Base-by-base conservation (phyloP, 1,140 invertebrate genomes). In the Galleria mellonella region DNA sequence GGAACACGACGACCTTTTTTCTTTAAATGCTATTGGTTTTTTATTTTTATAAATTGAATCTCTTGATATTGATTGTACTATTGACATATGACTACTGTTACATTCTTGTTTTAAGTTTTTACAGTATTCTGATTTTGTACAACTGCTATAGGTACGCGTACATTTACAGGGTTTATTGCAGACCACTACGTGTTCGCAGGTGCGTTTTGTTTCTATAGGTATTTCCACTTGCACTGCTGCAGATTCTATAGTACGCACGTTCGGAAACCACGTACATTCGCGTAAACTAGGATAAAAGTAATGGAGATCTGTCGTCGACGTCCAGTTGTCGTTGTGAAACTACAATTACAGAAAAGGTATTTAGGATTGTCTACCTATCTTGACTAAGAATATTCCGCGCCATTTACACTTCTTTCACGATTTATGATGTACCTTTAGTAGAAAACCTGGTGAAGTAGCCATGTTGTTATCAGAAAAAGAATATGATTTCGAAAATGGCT, bases 281-380 rank as follows among this genome's bases (percentile, higher is more conserved):
- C 64, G 58, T 29, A 71, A 37, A 12, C 27, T 52, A 3, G 76
- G 76, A 41, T 59, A 73, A 53, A 86, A 86, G 39, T 75, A 83
- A 39, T 62, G 54, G 8, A 86, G 56, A 51, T 86, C 83, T 7
- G 77, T 77, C n/a, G 81, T 83, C 2, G 83, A 86, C 6, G 81
- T 76, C 12, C 61, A 54, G 12, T 37, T 45, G 43, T 86, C 78
- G 29, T 72, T 75, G 48, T 86, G 83, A 41, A 86, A 86, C 83
- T 86, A 66, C 17, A 78, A 64, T 35, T 39, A 47, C 9, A 37
- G 35, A 23, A 23, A 23, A n/a, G 2, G 6, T 23, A 23, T 31
- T n/a, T 31, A n/a, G 4, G 28, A 29, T 9, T 29, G 28, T 5
- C 4, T 29, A 29, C 9, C 28, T 29, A 5, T 29, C 30, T 31